phyloP scores from a whole-genome alignment of 2,888 invertebrate genomes.

The Halictus ligatus region DNA sequence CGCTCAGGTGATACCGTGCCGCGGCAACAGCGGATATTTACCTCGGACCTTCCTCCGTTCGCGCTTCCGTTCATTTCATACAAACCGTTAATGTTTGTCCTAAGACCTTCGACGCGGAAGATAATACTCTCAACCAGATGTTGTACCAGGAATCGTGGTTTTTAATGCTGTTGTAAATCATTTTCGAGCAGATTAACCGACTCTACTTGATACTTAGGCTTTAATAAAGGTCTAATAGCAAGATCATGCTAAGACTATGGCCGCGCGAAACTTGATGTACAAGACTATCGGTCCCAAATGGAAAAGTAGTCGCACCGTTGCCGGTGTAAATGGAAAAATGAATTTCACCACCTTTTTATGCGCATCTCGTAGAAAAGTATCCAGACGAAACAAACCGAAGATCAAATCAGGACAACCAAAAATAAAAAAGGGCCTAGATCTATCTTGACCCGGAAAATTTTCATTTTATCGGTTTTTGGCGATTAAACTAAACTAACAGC shows the following conservation, averaged over 20 bases:
- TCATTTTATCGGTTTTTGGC: too few species aligned
- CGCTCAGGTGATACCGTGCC: conserved; percentile 17
- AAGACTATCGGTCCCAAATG: too few species aligned
- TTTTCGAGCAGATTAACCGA: background rate
- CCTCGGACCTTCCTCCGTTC: background rate
- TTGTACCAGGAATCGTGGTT: background rate
- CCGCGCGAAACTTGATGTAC: too few species aligned
- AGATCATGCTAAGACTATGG: background rate
- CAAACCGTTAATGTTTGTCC: background rate
- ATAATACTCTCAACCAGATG: background rate
- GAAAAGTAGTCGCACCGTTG: background rate
- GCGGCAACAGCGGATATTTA: conserved; percentile 34
- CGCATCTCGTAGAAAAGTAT: too few species aligned
- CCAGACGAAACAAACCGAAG: too few species aligned
- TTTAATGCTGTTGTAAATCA: background rate
- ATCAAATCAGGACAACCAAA: too few species aligned
- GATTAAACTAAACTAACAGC: too few species aligned
- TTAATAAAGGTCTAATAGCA: background rate
- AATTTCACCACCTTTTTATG: background rate
- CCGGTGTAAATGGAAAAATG: background rate
- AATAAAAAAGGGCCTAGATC: too few species aligned
- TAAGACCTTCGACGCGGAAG: background rate
- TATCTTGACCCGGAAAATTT: too few species aligned
- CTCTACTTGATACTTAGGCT: background rate
- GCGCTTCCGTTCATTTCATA: conserved; percentile 9